These are phyloP conservation scores for Sebastes trivittatus DNA, from an alignment of 2,797 vertebrate species.

Conservation along the genomic window DNA sequence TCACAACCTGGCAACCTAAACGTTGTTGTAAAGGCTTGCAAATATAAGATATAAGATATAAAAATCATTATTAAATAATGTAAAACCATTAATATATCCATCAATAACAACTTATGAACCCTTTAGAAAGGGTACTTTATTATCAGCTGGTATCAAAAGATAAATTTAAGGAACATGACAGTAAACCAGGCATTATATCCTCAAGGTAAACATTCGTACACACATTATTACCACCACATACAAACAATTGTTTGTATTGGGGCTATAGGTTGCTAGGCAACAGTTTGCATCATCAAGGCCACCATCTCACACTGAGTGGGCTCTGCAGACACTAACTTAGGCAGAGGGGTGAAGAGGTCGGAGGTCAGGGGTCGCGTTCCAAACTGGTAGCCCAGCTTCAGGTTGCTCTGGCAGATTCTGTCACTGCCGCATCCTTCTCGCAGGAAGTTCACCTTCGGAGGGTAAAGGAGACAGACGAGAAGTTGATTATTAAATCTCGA, in stretches of 20 bases:
- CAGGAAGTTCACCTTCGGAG: slow-evolving; percentile 89
- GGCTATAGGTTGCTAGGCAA: background rate
- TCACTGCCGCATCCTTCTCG: slow-evolving; percentile 92
- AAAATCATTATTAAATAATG: background rate
- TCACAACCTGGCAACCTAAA: background rate
- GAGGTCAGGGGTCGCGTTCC: slow-evolving; percentile 79
- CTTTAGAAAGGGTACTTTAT: background rate
- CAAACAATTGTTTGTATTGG: background rate
- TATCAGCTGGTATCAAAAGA: background rate
- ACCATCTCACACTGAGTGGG: background rate
- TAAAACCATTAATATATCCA: background rate
- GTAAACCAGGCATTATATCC: background rate
- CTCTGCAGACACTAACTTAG: slow-evolving; percentile 78
- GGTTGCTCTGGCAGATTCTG: slow-evolving; percentile 95
- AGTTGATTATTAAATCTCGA: background rate
- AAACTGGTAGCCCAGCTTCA: slow-evolving; percentile 88
- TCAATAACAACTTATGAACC: background rate
- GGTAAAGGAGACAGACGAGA: background rate
- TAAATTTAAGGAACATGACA: background rate
- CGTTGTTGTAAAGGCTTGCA: background rate
- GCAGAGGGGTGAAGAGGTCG: slow-evolving; percentile 86
- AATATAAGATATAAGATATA: background rate
- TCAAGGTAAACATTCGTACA: background rate
- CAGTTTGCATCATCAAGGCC: background rate
- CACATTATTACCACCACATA: background rate